A percentile compares a stretch with the other conserved stretches of the same genome.
These are phyloP conservation scores for Plebejus melissa DNA, from an alignment of 2,888 invertebrate genomes.

Conservation along the genomic window DNA sequence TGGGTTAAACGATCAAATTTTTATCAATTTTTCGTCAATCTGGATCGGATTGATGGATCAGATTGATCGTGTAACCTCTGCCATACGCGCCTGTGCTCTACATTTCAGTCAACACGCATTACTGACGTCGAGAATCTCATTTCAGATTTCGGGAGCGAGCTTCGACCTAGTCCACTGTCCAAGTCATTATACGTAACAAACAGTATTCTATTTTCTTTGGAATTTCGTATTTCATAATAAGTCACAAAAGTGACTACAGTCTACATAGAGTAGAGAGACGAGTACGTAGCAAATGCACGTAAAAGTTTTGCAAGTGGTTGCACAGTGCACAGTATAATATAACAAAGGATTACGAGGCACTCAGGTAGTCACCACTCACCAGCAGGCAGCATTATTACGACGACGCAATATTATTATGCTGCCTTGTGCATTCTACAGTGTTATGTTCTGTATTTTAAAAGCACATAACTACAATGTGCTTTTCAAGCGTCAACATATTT, in stretches of 20 bases:
- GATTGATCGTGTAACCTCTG: too few species aligned
- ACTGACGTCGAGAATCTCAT: background rate
- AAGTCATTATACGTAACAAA: background rate
- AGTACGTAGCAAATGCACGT: background rate
- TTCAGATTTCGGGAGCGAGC: conserved; percentile 1
- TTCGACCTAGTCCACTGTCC: background rate
- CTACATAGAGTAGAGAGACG: background rate
- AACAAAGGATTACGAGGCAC: conserved; percentile 13
- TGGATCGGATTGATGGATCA: too few species aligned
- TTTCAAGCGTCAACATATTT: background rate
- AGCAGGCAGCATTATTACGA: conserved; percentile 10
- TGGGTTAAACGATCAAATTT: too few species aligned
- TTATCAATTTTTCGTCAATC: too few species aligned
- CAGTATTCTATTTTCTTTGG: background rate
- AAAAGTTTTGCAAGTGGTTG: conserved; percentile 13
- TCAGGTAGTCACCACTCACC: conserved; percentile 10
- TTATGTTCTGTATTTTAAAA: background rate
- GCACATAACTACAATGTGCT: background rate
- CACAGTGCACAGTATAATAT: conserved; percentile 10
- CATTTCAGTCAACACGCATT: background rate
- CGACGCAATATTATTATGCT: background rate
- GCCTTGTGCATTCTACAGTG: background rate
- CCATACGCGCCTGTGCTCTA: background rate
- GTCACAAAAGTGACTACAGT: background rate
- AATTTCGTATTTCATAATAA: background rate